These are phyloP conservation scores for Argynnis bischoffii DNA, from an alignment of 2,888 invertebrate genomes.

Conservation along the genomic window DNA sequence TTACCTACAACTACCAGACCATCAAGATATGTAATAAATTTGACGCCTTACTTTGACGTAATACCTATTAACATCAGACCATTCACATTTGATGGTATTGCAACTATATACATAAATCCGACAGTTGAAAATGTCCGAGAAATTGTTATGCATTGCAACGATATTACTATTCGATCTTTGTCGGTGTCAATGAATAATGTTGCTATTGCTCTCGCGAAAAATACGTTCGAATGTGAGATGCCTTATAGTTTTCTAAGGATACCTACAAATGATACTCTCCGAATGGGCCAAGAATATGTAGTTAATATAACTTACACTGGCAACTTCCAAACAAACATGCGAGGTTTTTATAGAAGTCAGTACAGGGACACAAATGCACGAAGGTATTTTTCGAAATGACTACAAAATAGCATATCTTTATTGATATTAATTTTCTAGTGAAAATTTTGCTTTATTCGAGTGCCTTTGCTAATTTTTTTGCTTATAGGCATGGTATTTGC, in stretches of 20 bases:
- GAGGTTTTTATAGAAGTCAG: slow-evolving; percentile 91
- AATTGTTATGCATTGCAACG: slow-evolving; percentile 69
- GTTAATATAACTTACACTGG: slow-evolving; percentile 86
- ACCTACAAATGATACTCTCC: slow-evolving; percentile 45
- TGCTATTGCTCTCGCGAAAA: slow-evolving; percentile 46
- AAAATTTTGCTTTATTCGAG: no score
- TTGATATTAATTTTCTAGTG: no score
- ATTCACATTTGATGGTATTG: slow-evolving; percentile 72
- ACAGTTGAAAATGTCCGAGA: slow-evolving; percentile 47
- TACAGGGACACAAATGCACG: slow-evolving; percentile 84
- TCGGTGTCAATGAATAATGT: slow-evolving; percentile 54
- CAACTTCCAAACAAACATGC: slow-evolving; percentile 85
- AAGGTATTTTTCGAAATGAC: slow-evolving; percentile 56
- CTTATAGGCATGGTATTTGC: no score
- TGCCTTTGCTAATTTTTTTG: no score
- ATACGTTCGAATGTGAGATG: slow-evolving; percentile 53
- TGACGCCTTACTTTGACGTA: slow-evolving; percentile 75
- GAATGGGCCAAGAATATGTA: slow-evolving; percentile 72
- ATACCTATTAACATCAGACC: slow-evolving; percentile 43
- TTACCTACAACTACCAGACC: slow-evolving; percentile 77
- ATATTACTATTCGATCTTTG: slow-evolving; percentile 61
- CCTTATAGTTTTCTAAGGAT: slow-evolving; percentile 61
- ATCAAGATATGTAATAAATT: slow-evolving; percentile 72
- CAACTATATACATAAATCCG: slow-evolving; percentile 56
- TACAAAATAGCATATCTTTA: no score